phyloP scores from a whole-genome alignment of 2,797 vertebrate species.

The Lepilemur septentrionalis region DNA sequence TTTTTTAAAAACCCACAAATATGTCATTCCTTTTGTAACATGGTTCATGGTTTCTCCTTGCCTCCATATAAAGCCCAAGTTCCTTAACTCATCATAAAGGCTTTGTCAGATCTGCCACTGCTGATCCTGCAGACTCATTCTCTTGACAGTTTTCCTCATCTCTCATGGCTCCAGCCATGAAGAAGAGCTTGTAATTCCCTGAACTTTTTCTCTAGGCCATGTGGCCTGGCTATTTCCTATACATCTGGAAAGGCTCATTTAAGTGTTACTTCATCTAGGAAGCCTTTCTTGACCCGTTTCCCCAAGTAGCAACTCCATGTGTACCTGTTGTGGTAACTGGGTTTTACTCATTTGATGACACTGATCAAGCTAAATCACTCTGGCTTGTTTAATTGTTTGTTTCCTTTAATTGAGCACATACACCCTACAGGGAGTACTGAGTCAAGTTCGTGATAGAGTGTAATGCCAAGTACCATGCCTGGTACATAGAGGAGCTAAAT shows the following conservation, averaged over 20 bases:
- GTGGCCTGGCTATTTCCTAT: not conserved
- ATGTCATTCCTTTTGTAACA: not conserved
- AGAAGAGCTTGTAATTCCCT: not conserved
- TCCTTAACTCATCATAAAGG: not conserved
- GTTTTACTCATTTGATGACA: not conserved
- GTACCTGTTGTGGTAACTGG: not conserved
- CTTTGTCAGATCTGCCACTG: not conserved
- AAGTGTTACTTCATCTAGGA: not conserved
- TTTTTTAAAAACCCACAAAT: not conserved
- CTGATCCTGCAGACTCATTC: not conserved
- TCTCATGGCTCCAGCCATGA: not conserved
- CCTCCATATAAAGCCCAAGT: not conserved
- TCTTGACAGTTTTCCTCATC: not conserved
- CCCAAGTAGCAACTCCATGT: not conserved
- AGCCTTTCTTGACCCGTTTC: not conserved
- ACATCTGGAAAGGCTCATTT: not conserved
- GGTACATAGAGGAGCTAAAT: not conserved
- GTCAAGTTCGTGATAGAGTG: not conserved
- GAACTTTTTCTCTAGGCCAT: not conserved
- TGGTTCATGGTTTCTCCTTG: not conserved
- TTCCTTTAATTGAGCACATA: not conserved
- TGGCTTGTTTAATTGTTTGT: not conserved
- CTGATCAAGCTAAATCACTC: not conserved
- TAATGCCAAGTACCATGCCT: not conserved
- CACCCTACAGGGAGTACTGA: not conserved